phyloP scores from a whole-genome alignment of 1,140 invertebrate genomes.

The Saxidomus purpurata region DNA sequence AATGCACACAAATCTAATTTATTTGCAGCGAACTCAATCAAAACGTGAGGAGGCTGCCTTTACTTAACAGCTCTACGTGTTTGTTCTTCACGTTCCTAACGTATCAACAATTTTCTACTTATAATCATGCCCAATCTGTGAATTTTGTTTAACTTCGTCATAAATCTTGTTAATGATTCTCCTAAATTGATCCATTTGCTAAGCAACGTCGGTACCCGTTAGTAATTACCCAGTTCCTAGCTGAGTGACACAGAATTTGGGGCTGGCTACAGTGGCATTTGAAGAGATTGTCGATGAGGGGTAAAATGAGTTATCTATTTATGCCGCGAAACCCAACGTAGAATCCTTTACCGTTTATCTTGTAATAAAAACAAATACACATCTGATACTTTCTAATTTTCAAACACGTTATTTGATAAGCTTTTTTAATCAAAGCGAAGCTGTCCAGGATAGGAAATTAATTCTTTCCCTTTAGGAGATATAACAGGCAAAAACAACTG shows the following conservation, averaged over 20 bases:
- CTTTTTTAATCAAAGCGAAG: conserved; percentile 44
- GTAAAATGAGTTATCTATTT: not conserved
- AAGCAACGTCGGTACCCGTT: conserved; percentile 36
- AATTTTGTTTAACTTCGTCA: conserved; percentile 66
- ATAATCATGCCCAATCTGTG: conserved; percentile 62
- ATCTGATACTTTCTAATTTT: conserved; percentile 45
- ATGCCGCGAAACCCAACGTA: not conserved
- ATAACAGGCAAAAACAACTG: not conserved
- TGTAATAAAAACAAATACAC: not conserved
- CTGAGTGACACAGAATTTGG: conserved; percentile 1
- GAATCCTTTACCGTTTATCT: not conserved
- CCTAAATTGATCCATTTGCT: conserved; percentile 41
- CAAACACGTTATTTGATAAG: conserved; percentile 36
- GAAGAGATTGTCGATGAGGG: not conserved
- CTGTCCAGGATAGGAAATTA: conserved; percentile 44
- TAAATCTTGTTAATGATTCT: conserved; percentile 61
- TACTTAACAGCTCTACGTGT: not conserved
- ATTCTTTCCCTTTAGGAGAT: conserved; percentile 27
- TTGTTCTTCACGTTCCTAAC: not conserved
- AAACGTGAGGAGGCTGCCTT: not conserved
- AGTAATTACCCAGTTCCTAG: conserved; percentile 33
- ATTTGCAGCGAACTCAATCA: not conserved
- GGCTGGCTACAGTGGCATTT: conserved; percentile 24
- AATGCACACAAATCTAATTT: not conserved
- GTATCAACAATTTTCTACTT: conserved; percentile 55